Conservation (phyloP, 2,888 invertebrate species). For the Fragum whitleyi region DNA sequence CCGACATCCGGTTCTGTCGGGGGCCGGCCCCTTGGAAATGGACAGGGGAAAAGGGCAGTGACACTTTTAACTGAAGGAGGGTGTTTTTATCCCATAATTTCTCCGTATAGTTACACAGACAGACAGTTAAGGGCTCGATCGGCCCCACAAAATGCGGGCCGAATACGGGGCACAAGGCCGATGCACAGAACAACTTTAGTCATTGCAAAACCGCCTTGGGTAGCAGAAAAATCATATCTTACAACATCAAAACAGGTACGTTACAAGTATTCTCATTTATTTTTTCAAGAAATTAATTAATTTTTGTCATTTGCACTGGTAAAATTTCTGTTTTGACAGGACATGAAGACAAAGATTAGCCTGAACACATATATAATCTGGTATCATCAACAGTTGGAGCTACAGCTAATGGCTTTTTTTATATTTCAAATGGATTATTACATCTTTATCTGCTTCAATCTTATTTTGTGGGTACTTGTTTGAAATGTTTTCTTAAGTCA, state of each 20-base stretch:
- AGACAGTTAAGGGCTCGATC: slow-evolving; percentile 64
- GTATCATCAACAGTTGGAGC: neutral
- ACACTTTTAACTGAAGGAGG: slow-evolving; percentile 78
- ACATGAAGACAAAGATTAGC: too few species aligned
- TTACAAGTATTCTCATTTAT: neutral
- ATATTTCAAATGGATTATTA: too few species aligned
- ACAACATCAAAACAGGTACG: slow-evolving; percentile 79
- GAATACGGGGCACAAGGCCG: slow-evolving; percentile 72
- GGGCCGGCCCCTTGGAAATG: slow-evolving; percentile 37
- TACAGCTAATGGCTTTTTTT: too few species aligned
- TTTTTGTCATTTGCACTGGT: neutral
- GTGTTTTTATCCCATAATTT: slow-evolving; percentile 76
- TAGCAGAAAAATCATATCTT: slow-evolving; percentile 68
- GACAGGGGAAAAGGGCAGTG: slow-evolving; percentile 76
- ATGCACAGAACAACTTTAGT: slow-evolving; percentile 79
- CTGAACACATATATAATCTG: neutral
- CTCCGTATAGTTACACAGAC: slow-evolving; percentile 71
- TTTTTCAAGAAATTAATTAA: neutral
- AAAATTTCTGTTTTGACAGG: neutral
- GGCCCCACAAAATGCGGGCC: slow-evolving; percentile 67
- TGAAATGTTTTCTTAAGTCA: too few species aligned
- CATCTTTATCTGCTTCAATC: too few species aligned
- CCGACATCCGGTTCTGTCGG: slow-evolving; percentile 24
- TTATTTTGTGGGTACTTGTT: too few species aligned
- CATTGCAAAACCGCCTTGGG: slow-evolving; percentile 76